A percentile compares a stretch with the other conserved stretches of the same genome.
Conservation (phyloP, 2,888 invertebrate genomes). For the Parnassius apollo region DNA sequence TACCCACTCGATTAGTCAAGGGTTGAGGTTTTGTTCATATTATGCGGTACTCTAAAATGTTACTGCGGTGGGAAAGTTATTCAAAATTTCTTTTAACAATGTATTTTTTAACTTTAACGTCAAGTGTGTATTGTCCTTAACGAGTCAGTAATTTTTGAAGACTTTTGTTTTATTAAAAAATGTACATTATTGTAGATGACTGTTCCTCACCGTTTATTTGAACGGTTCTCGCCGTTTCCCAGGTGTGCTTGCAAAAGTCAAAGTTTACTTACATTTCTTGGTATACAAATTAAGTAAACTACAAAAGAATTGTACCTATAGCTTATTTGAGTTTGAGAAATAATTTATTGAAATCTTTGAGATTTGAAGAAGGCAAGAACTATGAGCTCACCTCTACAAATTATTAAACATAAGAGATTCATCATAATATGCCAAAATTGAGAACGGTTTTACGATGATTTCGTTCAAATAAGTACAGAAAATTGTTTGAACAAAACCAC, state of each 20-base stretch:
- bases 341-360: too few species aligned
- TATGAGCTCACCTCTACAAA: too few species aligned
- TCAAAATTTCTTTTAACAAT: slow-evolving; percentile 20
- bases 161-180: slow-evolving; percentile 11
- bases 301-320: too few species aligned
- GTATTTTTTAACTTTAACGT: slow-evolving; percentile 36
- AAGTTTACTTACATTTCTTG: not conserved
- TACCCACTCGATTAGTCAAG: slow-evolving; percentile 55
- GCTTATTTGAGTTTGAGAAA: too few species aligned
- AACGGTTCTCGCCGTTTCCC: slow-evolving; percentile 3
- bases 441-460: too few species aligned
- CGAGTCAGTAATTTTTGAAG: slow-evolving; percentile 16
- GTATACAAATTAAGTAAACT: too few species aligned
- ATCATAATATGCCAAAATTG: too few species aligned
- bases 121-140: slow-evolving; percentile 24
- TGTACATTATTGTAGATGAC: not conserved
- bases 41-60: slow-evolving; percentile 29
- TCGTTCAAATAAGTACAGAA: too few species aligned
- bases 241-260: slow-evolving; percentile 8
- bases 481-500: too few species aligned
- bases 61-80: slow-evolving; percentile 34
- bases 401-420: too few species aligned
- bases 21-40: slow-evolving; percentile 28
- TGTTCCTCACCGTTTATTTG: not conserved
- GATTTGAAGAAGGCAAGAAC: too few species aligned